phyloP scores from a whole-genome alignment of 2,797 vertebrate genomes.

The Chiloscyllium punctatum region DNA sequence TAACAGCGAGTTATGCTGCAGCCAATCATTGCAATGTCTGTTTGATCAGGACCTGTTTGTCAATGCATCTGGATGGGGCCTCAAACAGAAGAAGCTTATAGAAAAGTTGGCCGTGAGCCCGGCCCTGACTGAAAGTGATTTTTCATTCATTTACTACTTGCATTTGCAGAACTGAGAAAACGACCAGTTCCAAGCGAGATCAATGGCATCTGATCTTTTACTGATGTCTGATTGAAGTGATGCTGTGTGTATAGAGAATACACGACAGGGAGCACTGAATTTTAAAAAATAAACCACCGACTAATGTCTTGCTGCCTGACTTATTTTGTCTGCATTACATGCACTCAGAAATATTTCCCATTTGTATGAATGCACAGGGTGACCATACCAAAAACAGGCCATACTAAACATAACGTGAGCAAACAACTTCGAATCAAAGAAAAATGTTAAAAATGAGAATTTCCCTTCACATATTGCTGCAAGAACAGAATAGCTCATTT shows the following conservation, averaged over 20 bases:
- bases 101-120: slow-evolving; percentile 52
- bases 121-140: slow-evolving; percentile 43
- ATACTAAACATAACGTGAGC: background rate
- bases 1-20: slow-evolving; percentile 43
- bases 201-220: background rate
- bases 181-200: background rate
- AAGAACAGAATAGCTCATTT: background rate
- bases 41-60: slow-evolving; percentile 47
- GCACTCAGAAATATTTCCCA: slow-evolving; percentile 3
- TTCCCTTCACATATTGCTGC: background rate
- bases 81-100: slow-evolving; percentile 55
- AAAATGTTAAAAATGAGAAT: background rate
- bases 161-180: background rate
- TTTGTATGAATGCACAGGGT: background rate
- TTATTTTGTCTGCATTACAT: background rate
- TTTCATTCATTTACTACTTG: slow-evolving; percentile 29
- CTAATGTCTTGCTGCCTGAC: slow-evolving; percentile 1
- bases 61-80: slow-evolving; percentile 45
- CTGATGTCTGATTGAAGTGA: slow-evolving; percentile 10
- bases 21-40: slow-evolving; percentile 46
- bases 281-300: slow-evolving; percentile 4
- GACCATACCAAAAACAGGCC: background rate
- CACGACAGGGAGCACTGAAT: background rate
- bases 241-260: background rate
- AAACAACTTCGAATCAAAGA: background rate